Evolutionary conservation across 1,140 invertebrate species (phyloP).

Genomic region (Platyscapa corneri): DNA sequence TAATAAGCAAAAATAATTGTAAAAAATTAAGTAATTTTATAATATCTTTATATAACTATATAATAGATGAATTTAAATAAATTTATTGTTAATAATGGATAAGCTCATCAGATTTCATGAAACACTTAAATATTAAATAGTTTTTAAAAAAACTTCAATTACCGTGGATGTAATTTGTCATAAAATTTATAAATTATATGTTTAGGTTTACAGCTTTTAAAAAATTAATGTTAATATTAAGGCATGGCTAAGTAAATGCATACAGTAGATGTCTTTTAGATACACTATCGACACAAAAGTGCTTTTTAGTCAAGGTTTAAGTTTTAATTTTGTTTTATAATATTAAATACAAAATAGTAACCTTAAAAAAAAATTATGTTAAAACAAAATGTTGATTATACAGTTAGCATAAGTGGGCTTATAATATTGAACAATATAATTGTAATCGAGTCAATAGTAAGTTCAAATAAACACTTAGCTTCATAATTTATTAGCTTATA

Average conservation of each 20-base stretch:
- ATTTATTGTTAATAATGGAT: too few relatives aligned
- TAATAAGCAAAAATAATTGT: too few relatives aligned
- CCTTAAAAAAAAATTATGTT: background rate
- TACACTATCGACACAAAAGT: conserved; percentile 45
- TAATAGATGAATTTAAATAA: too few relatives aligned
- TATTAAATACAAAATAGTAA: conserved; percentile 21
- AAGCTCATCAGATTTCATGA: too few relatives aligned
- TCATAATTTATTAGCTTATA: conserved; percentile 4
- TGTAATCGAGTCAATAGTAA: background rate
- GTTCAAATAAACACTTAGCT: background rate
- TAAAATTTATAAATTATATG: background rate
- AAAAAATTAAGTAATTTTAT: too few relatives aligned
- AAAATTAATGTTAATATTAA: conserved; percentile 51
- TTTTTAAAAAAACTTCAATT: too few relatives aligned
- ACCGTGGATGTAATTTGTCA: too few relatives aligned
- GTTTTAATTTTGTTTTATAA: conserved; percentile 39
- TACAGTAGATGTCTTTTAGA: conserved; percentile 33
- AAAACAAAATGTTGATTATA: background rate
- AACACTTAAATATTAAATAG: too few relatives aligned
- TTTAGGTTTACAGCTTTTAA: conserved; percentile 49
- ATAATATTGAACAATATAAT: conserved; percentile 5
- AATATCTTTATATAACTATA: too few relatives aligned
- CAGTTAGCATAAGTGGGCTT: background rate
- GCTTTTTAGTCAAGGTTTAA: conserved; percentile 48
- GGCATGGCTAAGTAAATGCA: conserved; percentile 38